Conservation (phyloP, 2,797 vertebrate species). For the Schizopygopsis malacanthus region DNA sequence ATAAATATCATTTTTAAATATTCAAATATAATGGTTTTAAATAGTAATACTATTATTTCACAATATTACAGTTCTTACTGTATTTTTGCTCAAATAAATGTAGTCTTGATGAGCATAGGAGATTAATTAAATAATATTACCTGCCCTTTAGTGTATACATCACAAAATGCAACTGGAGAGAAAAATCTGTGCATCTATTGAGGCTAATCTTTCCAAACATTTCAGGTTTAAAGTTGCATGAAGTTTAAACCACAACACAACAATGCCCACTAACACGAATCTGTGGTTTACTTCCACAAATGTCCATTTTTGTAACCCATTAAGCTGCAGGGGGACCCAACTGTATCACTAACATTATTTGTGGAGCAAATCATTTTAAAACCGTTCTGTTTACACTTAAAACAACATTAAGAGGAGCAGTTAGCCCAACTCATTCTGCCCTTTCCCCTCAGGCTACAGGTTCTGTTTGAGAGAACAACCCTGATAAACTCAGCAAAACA, state of each 20-base stretch:
- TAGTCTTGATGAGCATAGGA: background rate
- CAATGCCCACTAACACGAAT: background rate
- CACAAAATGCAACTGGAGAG: background rate
- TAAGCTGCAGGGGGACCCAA: background rate
- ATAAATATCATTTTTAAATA: background rate
- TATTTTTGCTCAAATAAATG: background rate
- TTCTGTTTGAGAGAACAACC: slow-evolving; percentile 32
- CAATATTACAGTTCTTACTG: background rate
- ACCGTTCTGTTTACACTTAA: slow-evolving; percentile 21
- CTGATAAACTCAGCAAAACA: slow-evolving; percentile 23
- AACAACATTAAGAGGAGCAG: slow-evolving; percentile 32
- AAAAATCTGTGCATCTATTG: background rate
- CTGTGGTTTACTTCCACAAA: background rate
- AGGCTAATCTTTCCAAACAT: background rate
- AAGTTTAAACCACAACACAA: background rate
- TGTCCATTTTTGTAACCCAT: background rate
- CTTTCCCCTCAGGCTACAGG: slow-evolving; percentile 7
- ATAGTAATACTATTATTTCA: background rate
- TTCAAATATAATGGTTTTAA: background rate
- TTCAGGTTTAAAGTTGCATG: background rate
- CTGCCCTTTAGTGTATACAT: background rate
- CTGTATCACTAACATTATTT: slow-evolving; percentile 6
- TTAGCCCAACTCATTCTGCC: slow-evolving; percentile 18
- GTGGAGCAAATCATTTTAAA: slow-evolving; percentile 13
- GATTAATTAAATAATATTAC: background rate